Base-by-base conservation (phyloP, 2,113 vertebrate genomes). In the Lagopus muta region DNA sequence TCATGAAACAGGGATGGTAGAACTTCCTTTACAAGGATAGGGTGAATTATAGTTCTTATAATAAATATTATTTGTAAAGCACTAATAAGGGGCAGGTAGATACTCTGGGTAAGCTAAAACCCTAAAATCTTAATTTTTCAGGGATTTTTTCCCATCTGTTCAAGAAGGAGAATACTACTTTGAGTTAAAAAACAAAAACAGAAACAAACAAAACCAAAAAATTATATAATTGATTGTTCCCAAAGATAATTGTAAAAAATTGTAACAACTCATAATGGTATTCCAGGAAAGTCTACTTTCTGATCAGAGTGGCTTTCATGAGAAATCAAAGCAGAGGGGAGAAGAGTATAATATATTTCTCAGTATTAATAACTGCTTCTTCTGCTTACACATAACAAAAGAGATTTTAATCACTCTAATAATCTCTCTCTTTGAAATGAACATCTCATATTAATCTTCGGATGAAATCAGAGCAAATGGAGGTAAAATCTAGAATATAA, bases 351-450 rank as follows among this genome's bases (percentile, higher is more conserved):
- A 78, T 78, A 36, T 60, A 91, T 84, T 90, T 82, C 50, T 86
- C 30, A 20, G n/a, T 88, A 89, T 86, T 96, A 95, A 93, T 95
- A 96, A 93, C 80, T 67, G 61, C 38, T 95, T 81, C 57, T 94
- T 96, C 94, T 93, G 72, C 86, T 95, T 93, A 90, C 72, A 92
- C 81, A 92, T 92, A 95, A 97, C 92, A 94, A 73, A 95, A 86
- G 83, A 94, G 57, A 92, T 79, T 94, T 97, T 95, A 97, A 97
- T 97, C 94, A 96, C 72, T 0, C 5, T 40, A 43, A 48, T 64
- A 88, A 94, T 94, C 65, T 93, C 80, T 94, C 62, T 93, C 45
- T 87, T 93, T 82, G 67, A 96, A 96, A 96, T 77, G 55, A 95
- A 88, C 58, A 71, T 73, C 58, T 86, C 57, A 89, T 80, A 96